Conservation (phyloP, 2,113 vertebrate genomes). For the Dromiciops gliroides region DNA sequence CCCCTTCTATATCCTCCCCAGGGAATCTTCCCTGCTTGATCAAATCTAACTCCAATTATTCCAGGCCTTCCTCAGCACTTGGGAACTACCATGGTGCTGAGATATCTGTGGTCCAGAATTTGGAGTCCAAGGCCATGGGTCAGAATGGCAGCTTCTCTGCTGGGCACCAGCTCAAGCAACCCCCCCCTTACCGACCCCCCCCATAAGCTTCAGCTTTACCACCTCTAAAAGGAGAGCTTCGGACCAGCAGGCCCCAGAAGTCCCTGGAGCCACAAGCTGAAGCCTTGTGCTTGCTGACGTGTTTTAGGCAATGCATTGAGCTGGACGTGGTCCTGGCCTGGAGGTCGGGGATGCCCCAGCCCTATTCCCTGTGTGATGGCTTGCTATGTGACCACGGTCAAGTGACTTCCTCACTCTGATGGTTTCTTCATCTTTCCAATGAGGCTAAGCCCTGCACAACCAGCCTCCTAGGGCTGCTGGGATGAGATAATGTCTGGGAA, state of each 20-base stretch:
- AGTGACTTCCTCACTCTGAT: not conserved
- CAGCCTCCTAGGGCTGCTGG: not conserved
- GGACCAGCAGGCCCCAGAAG: not conserved
- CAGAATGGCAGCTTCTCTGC: not conserved
- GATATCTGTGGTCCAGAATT: not conserved
- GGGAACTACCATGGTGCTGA: not conserved
- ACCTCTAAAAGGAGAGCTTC: not conserved
- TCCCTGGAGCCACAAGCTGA: not conserved
- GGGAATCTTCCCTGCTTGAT: slow-evolving; percentile 10
- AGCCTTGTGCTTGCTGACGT: not conserved
- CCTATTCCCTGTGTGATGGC: not conserved
- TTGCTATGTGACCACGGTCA: not conserved
- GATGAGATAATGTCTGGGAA: not conserved
- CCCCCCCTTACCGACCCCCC: too few species aligned
- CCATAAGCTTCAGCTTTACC: not conserved
- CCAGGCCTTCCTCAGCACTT: not conserved
- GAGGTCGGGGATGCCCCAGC: not conserved
- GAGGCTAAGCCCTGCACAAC: not conserved
- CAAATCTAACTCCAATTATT: not conserved
- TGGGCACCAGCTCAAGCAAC: not conserved
- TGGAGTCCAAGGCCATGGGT: not conserved
- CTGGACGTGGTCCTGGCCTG: not conserved
- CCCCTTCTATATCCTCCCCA: not conserved
- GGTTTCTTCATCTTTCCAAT: not conserved
- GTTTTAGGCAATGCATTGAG: not conserved